Evolutionary conservation across 2,888 invertebrate species (phyloP).

Genomic region (Drosophila mimica): DNA sequence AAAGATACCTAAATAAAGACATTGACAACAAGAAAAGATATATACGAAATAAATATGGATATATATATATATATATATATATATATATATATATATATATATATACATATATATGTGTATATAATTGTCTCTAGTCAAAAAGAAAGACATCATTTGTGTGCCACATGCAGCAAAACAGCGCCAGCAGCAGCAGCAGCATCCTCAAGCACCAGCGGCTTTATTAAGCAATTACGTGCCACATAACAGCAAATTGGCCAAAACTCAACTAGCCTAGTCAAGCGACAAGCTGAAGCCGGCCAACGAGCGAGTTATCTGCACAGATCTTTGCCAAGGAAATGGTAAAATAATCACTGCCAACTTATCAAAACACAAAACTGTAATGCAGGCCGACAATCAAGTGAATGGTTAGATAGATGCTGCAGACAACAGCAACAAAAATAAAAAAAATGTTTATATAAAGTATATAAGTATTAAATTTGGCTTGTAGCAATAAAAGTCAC

Average conservation of each 20-base stretch:
- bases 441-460: neutral
- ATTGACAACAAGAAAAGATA: constrained; percentile 18
- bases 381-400: constrained; percentile 60
- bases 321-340: constrained; percentile 66
- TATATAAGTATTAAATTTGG: constrained; percentile 14
- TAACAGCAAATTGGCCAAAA: constrained; percentile 65
- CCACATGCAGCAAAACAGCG: constrained; percentile 26
- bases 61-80: neutral
- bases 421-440: constrained; percentile 33
- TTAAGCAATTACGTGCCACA: constrained; percentile 69
- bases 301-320: constrained; percentile 22
- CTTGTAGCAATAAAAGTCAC: constrained; percentile 17
- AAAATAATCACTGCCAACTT: constrained; percentile 78
- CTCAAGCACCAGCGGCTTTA: constrained; percentile 57
- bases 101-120: neutral
- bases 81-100: neutral
- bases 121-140: constrained; percentile 11
- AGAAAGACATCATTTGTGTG: constrained; percentile 33
- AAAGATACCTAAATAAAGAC: constrained; percentile 20
- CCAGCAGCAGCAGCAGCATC: constrained; percentile 24
- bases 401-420: constrained; percentile 25
- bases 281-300: constrained; percentile 43
- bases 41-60: neutral
- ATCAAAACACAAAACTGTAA: constrained; percentile 74
- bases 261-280: constrained; percentile 49